These are phyloP conservation scores for Fulmarus glacialis DNA, from an alignment of 2,113 vertebrate genomes.

Conservation along the genomic window DNA sequence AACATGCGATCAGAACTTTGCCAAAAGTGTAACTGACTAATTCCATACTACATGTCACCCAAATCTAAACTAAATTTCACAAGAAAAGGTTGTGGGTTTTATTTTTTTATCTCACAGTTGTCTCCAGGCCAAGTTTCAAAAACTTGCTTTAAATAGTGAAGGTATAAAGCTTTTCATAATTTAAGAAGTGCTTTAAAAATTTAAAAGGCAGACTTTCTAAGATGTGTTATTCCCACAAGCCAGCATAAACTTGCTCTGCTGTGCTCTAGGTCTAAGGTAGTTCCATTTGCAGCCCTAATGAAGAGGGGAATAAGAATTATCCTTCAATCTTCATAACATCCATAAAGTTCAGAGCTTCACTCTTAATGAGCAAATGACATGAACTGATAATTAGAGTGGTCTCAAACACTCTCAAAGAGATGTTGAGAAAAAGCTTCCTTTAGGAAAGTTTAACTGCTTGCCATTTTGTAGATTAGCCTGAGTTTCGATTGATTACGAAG, in stretches of 20 bases:
- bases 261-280: neutral
- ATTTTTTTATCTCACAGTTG: neutral
- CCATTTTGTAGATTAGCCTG: neutral
- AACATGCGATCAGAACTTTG: neutral
- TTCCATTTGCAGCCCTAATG: neutral
- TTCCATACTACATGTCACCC: neutral
- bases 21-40: neutral
- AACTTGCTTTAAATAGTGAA: neutral
- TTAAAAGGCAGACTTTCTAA: neutral
- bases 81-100: neutral
- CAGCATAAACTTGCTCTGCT: neutral
- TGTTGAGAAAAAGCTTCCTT: neutral
- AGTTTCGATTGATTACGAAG: neutral
- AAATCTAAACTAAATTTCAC: neutral
- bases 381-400: neutral
- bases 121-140: neutral
- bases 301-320: neutral
- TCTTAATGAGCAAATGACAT: neutral
- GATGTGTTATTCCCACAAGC: neutral
- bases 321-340: neutral
- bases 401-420: neutral
- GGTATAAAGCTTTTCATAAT: neutral
- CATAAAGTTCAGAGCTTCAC: neutral
- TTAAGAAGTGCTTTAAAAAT: neutral
- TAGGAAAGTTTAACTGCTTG: neutral